Conservation (phyloP, 2,888 invertebrate genomes). For the Eulithis prunata region DNA sequence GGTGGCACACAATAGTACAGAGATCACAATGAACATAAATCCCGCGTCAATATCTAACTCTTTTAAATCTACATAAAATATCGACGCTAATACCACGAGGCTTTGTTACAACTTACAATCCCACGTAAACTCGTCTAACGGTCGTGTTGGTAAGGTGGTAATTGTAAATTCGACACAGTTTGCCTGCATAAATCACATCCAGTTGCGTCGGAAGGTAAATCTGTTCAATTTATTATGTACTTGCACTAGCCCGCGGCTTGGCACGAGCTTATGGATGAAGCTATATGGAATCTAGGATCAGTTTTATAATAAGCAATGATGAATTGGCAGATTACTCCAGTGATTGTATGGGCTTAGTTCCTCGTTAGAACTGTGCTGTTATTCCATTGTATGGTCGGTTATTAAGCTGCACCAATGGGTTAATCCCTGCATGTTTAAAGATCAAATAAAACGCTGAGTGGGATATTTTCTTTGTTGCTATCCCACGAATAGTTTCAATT, state of each 20-base stretch:
- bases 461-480: neutral
- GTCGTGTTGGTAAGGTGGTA: slow-evolving; percentile 63
- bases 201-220: slow-evolving; percentile 67
- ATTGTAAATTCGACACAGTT: slow-evolving; percentile 79
- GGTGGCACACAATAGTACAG: slow-evolving; percentile 13
- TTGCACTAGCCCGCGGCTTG: slow-evolving; percentile 43
- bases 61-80: slow-evolving; percentile 49
- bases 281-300: slow-evolving; percentile 30
- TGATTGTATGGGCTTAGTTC: slow-evolving; percentile 27
- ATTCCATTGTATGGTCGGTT: neutral
- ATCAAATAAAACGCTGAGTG: neutral
- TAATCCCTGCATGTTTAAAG: neutral
- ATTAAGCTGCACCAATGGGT: neutral
- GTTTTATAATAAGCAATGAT: slow-evolving; percentile 15
- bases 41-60: slow-evolving; percentile 48
- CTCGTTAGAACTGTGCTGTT: slow-evolving; percentile 8
- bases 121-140: slow-evolving; percentile 60
- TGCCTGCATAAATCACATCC: slow-evolving; percentile 74
- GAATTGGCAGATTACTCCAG: slow-evolving; percentile 22
- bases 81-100: slow-evolving; percentile 39
- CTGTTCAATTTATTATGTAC: slow-evolving; percentile 71
- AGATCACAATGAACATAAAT: slow-evolving; percentile 33
- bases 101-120: slow-evolving; percentile 53
- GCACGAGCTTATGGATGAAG: slow-evolving; percentile 35
- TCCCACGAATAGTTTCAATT: slow-evolving; percentile 1